phyloP scores from a whole-genome alignment of 2,797 vertebrate species.

The Eulemur rubriventer region DNA sequence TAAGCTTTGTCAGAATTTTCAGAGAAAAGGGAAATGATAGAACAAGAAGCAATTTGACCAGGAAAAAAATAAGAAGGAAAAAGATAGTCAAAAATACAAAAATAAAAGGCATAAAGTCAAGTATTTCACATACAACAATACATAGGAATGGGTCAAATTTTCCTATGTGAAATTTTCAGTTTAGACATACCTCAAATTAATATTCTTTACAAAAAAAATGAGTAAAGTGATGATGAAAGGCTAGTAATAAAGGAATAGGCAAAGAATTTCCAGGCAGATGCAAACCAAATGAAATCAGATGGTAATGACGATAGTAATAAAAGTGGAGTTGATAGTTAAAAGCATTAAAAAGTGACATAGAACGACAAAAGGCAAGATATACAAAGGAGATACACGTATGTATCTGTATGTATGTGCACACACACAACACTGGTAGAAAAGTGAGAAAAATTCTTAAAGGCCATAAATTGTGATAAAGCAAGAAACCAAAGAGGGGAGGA shows the following conservation, averaged over 20 bases:
- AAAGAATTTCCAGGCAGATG: neutral
- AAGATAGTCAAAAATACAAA: neutral
- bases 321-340: neutral
- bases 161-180: neutral
- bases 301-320: neutral
- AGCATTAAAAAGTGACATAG: neutral
- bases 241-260: neutral
- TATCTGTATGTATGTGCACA: neutral
- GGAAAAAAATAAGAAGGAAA: neutral
- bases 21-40: neutral
- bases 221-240: neutral
- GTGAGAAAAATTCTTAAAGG: neutral
- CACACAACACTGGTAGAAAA: neutral
- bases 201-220: neutral
- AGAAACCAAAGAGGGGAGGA: neutral
- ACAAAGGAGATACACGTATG: neutral
- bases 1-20: neutral
- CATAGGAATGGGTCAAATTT: neutral
- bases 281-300: neutral
- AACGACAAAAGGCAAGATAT: neutral
- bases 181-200: neutral
- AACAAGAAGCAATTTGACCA: neutral
- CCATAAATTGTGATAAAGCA: neutral
- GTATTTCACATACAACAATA: neutral
- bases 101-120: neutral